A percentile compares a stretch with the other conserved stretches of the same genome.
These are phyloP conservation scores for Nannospalax galili DNA, from an alignment of 2,113 vertebrate genomes.

Conservation along the genomic window DNA sequence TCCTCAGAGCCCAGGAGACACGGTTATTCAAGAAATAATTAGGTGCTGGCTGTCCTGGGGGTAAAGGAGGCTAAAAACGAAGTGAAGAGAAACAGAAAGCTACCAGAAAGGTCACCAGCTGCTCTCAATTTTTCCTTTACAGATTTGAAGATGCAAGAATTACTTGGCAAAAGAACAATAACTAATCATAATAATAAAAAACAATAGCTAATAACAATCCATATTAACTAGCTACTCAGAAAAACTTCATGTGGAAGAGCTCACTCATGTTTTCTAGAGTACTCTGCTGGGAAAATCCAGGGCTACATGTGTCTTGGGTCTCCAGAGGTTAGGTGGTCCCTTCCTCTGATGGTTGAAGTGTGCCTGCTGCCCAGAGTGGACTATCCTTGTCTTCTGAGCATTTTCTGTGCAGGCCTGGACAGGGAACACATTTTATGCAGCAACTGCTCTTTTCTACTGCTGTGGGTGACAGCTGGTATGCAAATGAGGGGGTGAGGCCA, in stretches of 20 bases:
- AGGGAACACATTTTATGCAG: not conserved
- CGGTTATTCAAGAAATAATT: slow-evolving; percentile 82
- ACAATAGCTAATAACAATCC: too few species aligned
- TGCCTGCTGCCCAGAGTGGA: not conserved
- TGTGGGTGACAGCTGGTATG: not conserved
- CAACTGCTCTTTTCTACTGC: not conserved
- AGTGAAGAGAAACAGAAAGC: slow-evolving; percentile 65
- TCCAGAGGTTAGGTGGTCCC: not conserved
- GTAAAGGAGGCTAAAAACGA: slow-evolving; percentile 78
- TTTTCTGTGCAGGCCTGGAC: not conserved
- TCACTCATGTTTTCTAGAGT: not conserved
- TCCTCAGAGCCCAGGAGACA: slow-evolving; percentile 75
- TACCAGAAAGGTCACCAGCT: slow-evolving; percentile 66
- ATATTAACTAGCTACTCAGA: slow-evolving; percentile 46
- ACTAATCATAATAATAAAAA: too few species aligned
- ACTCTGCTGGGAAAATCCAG: not conserved
- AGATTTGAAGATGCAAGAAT: slow-evolving; percentile 64
- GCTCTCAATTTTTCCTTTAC: slow-evolving; percentile 63
- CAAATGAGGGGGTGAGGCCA: not conserved
- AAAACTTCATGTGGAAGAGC: slow-evolving; percentile 32
- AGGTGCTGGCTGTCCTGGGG: slow-evolving; percentile 74
- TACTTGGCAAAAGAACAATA: slow-evolving; percentile 64
- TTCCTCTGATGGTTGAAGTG: not conserved
- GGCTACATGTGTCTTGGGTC: not conserved
- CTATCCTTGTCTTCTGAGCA: not conserved